These are phyloP conservation scores for Eidolon helvum DNA, from an alignment of 2,113 vertebrate genomes.

Conservation along the genomic window DNA sequence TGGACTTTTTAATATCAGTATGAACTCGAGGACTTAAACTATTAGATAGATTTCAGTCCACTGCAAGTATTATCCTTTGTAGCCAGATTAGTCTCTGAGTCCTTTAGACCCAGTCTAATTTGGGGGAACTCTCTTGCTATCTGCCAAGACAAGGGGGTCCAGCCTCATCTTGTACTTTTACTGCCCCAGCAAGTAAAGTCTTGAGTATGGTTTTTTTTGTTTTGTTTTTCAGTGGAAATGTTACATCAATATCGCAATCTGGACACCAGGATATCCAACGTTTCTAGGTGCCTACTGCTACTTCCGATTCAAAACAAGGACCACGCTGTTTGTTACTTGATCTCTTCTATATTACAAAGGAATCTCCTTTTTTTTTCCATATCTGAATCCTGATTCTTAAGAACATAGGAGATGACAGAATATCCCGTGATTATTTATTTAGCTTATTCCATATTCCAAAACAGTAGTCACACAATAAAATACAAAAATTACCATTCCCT, in stretches of 20 bases:
- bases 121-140: not conserved
- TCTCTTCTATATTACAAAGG: not conserved
- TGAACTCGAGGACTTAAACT: not conserved
- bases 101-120: not conserved
- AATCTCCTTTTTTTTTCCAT: not conserved
- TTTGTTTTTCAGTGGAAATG: not conserved
- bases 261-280: not conserved
- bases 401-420: not conserved
- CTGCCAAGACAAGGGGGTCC: not conserved
- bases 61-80: not conserved
- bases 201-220: not conserved
- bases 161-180: not conserved
- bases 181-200: not conserved
- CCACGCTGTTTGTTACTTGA: not conserved
- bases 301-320: not conserved
- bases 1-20: not conserved
- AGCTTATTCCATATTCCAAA: not conserved
- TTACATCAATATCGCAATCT: not conserved
- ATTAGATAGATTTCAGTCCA: not conserved
- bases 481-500: not conserved
- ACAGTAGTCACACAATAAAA: not conserved
- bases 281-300: not conserved
- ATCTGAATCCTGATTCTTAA: not conserved
- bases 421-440: not conserved
- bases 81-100: not conserved